These are phyloP conservation scores for Eilema depressum DNA, from an alignment of 2,888 invertebrate genomes.

Conservation along the genomic window DNA sequence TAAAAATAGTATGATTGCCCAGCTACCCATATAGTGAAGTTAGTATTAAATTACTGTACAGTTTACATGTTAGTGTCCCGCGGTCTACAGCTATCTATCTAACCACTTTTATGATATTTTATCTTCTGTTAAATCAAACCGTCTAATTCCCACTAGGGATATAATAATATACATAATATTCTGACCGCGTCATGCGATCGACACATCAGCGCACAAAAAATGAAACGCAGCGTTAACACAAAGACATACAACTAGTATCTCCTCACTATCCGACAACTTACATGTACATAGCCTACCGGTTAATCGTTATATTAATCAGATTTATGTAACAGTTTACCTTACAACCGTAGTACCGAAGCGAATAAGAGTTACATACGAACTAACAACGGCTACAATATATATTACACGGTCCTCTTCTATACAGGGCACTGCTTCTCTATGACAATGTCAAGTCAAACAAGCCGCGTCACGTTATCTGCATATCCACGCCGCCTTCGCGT, in stretches of 20 bases:
- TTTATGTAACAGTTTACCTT: conserved; percentile 83
- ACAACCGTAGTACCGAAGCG: conserved; percentile 81
- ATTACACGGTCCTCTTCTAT: conserved; percentile 52
- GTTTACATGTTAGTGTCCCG: conserved; percentile 74
- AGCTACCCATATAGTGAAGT: conserved; percentile 85
- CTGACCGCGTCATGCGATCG: conserved; percentile 48
- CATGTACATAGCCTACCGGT: conserved; percentile 73
- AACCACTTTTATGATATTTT: conserved; percentile 68
- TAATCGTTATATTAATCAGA: conserved; percentile 83
- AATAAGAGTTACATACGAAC: conserved; percentile 73
- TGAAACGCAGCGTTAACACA: conserved; percentile 62
- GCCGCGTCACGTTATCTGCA: conserved; percentile 15
- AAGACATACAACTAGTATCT: conserved; percentile 67
- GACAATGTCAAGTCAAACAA: conserved; percentile 14
- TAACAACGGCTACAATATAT: conserved; percentile 68
- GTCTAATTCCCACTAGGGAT: conserved; percentile 63
- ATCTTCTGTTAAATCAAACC: conserved; percentile 59
- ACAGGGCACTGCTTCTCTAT: conserved; percentile 25
- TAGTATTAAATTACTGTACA: conserved; percentile 85
- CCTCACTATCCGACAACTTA: conserved; percentile 77
- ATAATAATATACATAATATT: conserved; percentile 63
- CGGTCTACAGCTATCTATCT: conserved; percentile 76
- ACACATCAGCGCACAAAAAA: conserved; percentile 61
- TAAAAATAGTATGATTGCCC: conserved; percentile 85
- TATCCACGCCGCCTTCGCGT: background rate